Evolutionary conservation across 2,888 invertebrate species (phyloP).

Genomic region (Napeogenes sylphis): DNA sequence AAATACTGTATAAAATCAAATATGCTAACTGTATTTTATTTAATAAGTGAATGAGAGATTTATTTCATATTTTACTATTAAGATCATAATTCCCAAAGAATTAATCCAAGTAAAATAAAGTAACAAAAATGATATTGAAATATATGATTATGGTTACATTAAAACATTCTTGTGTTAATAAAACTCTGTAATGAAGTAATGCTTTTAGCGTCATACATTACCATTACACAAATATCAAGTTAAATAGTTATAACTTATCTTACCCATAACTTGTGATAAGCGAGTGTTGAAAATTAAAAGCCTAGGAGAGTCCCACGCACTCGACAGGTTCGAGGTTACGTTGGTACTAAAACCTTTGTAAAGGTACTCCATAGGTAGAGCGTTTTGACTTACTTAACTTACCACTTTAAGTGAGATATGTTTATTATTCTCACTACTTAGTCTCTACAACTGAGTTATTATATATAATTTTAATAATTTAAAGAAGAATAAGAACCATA

Average conservation of each 20-base stretch:
- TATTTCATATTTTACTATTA: no score
- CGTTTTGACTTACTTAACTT: no score
- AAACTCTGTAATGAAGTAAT: conserved; percentile 10
- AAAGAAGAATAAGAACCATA: no score
- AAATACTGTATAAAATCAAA: no score
- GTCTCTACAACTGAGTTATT: no score
- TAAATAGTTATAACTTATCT: conserved; percentile 52
- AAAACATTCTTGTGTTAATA: not conserved
- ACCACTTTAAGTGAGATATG: no score
- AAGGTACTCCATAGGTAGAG: no score
- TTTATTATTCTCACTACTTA: no score
- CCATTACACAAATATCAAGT: conserved; percentile 29
- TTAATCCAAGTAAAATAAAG: not conserved
- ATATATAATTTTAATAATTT: no score
- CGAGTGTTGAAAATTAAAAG: conserved; percentile 71
- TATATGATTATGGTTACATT: not conserved
- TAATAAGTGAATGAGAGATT: no score
- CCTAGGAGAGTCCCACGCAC: conserved; percentile 66
- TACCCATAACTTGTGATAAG: conserved; percentile 47
- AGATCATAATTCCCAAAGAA: not conserved
- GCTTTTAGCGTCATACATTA: conserved; percentile 39
- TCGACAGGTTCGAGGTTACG: conserved; percentile 46
- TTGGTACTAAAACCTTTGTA: conserved; percentile 23
- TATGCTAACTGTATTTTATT: no score
- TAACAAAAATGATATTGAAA: not conserved